Evolutionary conservation across 1,140 invertebrate species (phyloP).

Genomic region (Macrocentrus cingulum): DNA sequence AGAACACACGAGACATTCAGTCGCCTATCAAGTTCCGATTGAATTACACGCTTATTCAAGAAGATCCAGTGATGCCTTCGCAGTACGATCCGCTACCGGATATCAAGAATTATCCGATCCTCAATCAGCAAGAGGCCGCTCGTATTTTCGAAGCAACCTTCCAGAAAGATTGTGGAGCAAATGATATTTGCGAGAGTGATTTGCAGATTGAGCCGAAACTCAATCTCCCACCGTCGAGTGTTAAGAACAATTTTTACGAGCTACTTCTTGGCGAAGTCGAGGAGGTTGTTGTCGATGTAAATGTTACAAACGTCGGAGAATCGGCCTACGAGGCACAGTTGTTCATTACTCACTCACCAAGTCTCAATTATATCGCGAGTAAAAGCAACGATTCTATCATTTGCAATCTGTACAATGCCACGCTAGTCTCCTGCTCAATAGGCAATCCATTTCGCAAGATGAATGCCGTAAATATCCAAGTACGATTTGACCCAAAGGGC

Average conservation of each 20-base stretch:
- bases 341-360: conserved; percentile 76
- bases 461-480: conserved; percentile 63
- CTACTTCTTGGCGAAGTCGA: conserved; percentile 72
- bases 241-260: conserved; percentile 50
- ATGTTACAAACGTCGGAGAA: conserved; percentile 77
- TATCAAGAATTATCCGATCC: conserved; percentile 80
- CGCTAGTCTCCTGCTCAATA: conserved; percentile 75
- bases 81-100: conserved; percentile 66
- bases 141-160: conserved; percentile 83
- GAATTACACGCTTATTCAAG: conserved; percentile 79
- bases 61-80: conserved; percentile 62
- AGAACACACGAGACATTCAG: conserved; percentile 81
- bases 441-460: conserved; percentile 86
- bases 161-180: conserved; percentile 88
- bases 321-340: conserved; percentile 89
- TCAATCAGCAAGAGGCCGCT: conserved; percentile 84
- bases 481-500: conserved; percentile 79
- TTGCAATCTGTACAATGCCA: conserved; percentile 73
- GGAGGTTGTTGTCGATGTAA: conserved; percentile 76
- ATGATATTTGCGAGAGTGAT: conserved; percentile 88
- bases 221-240: conserved; percentile 57
- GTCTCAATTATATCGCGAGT: conserved; percentile 76
- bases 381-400: conserved; percentile 62
- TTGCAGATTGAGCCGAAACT: conserved; percentile 71
- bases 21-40: conserved; percentile 83